phyloP scores from a whole-genome alignment of 2,888 invertebrate genomes.

The Megastigmus dorsalis region DNA sequence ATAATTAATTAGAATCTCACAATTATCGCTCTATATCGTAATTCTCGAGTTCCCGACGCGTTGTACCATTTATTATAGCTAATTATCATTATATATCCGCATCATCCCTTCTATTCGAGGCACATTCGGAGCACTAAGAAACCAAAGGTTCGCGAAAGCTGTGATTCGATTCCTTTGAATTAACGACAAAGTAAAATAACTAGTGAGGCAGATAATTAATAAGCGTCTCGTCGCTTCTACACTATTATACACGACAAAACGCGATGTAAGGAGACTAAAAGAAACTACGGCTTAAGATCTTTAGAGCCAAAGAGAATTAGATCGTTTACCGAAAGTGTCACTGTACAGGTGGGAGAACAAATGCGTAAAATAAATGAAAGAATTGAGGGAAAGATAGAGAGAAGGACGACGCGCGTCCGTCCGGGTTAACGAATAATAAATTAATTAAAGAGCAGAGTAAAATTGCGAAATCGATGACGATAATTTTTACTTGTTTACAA shows the following conservation, averaged over 20 bases:
- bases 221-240: conserved; percentile 10
- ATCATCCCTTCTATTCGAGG: conserved; percentile 7
- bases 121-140: conserved; percentile 17
- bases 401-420: conserved; percentile 65
- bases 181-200: conserved; percentile 21
- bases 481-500: conserved; percentile 65
- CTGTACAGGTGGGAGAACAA: conserved; percentile 36
- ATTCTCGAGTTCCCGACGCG: conserved; percentile 19
- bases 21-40: conserved; percentile 5
- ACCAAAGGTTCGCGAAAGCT: conserved; percentile 63
- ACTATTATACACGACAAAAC: conserved; percentile 32
- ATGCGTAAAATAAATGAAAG: conserved; percentile 29
- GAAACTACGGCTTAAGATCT: too few species aligned
- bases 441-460: conserved; percentile 7
- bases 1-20: conserved; percentile 38
- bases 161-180: conserved; percentile 63
- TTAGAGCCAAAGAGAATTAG: conserved; percentile 44
- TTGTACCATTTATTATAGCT: conserved; percentile 8
- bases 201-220: conserved; percentile 26
- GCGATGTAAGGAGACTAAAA: too few species aligned
- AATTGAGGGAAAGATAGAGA: too few species aligned
- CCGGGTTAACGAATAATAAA: conserved; percentile 57
- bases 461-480: conserved; percentile 41
- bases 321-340: conserved; percentile 21
- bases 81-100: conserved; percentile 1